Base-by-base conservation (phyloP, 2,888 invertebrate genomes). In the Lasioglossum vierecki region DNA sequence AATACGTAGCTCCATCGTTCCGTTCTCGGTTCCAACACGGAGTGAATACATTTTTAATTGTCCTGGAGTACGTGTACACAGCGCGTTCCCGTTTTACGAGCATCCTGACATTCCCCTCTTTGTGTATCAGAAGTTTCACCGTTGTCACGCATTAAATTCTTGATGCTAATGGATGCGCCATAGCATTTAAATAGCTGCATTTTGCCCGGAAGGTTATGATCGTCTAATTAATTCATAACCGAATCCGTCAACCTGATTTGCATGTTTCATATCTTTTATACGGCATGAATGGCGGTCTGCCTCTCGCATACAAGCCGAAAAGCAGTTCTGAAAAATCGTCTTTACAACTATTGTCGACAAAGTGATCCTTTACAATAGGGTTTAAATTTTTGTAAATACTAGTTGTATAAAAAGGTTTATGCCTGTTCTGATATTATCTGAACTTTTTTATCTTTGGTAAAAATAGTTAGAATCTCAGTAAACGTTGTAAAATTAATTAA, bases 11-110 rank as follows among this genome's bases (percentile, higher is more conserved):
- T 35, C 18, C 30, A 63, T 73, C 80, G 41, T 8, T 66, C 44
- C 26, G 70, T 81, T 75, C 68, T 57, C 18, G 6, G 26, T 26
- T 9, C 18, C 68, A 70, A 53, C 72, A 75, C 78, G 57, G 53
- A 78, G 74, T 71, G 70, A 70, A 83, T 83, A 78, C 74, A 83
- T 84, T 84, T 84, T 84, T 83, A 84, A 84, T 83, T 83, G 83
- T 75, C 49, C 49, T 49, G 77, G 74, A 78, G 60, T 75, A 68
- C 57, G 77, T 77, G 73, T 71, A 70, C 60, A 63, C 70, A 2
- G 70, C 68, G 41, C 77, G 46, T 68, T 84, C 83, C 60, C 39
- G 57, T 68, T 77, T 84, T 77, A 73, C 60, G 49, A 70, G 41
- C 80, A 18, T n/a, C 9, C 49, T 26, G 6, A 13, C 46, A 39